Base-by-base conservation (phyloP, 2,888 invertebrate genomes). In the Drosophila kuntzei region DNA sequence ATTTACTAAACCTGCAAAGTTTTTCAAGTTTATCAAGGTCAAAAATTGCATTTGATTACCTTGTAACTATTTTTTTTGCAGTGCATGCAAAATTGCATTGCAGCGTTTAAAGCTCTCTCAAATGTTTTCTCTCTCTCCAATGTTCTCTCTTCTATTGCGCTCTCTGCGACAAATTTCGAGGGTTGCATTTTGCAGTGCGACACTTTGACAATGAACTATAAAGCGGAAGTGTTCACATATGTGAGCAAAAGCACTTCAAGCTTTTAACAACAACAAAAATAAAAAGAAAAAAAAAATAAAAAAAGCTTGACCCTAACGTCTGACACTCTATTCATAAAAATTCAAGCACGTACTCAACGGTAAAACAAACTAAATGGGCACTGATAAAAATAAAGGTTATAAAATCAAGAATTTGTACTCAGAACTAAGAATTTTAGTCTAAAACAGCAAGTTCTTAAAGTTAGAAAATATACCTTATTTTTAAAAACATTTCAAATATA, bases 171-270 rank as follows among this genome's bases (percentile, higher is more conserved):
- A n/a, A 7, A 37, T 7, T 47, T 41, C 8, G 32, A 50, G 71
- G 63, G 65, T 59, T 54, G 64, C n/a, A n/a, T 46, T 55, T 60
- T 64, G 54, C 63, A 57, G 71, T 65, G 57, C 65, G 71, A 69
- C 80, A 69, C 71, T 72, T 85, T 85, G 85, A 87, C 87, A 85
- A 80, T 85, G 87, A 85, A 85, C 85, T 85, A 62, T 29, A 66
- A 67, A 78, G 78, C 84, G 85, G 85, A 85, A 87, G 85, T 82
- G 58, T 55, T 55, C 49, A 46, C 32, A 57, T 16, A 11, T n/a
- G n/a, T n/a, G n/a, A 41, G 61, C 51, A 18, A 41, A 53, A 65
- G 41, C 71, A 58, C 20, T 61, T 37, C 63, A 85, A 80, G 85
- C 61, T 68, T 41, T 41, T 27, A 27, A 27, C 32, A 34, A 37